Evolutionary conservation across 2,797 vertebrate genomes (phyloP).

Genomic region (Eulemur rubriventer): DNA sequence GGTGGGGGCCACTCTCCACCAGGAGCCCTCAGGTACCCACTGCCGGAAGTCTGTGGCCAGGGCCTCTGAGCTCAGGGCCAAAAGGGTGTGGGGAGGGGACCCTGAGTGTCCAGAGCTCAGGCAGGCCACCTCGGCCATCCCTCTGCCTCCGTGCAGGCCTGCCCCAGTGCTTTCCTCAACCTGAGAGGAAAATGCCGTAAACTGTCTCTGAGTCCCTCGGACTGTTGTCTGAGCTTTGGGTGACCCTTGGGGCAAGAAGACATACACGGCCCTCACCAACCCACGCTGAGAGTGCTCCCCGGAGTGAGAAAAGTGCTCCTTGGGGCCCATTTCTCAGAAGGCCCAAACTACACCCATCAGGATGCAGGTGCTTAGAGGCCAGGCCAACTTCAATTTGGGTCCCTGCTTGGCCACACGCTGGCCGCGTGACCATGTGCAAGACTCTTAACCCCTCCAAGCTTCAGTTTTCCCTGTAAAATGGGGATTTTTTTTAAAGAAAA

Average conservation of each 20-base stretch:
- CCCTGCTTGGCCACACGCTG: rapidly evolving
- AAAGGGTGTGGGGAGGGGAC: not conserved
- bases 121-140: not conserved
- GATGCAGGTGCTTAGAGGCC: not conserved
- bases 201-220: not conserved
- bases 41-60: not conserved
- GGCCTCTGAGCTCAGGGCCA: not conserved
- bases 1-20: too few species aligned
- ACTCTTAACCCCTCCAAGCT: not conserved
- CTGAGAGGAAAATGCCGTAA: not conserved
- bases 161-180: too few species aligned
- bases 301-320: not conserved
- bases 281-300: not conserved
- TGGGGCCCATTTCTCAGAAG: not conserved
- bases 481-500: not conserved
- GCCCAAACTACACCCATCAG: rapidly evolving
- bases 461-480: not conserved
- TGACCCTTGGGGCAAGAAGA: not conserved
- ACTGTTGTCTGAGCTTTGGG: too few species aligned
- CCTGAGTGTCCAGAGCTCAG: not conserved
- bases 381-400: not conserved
- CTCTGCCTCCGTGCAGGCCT: rapidly evolving
- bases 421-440: rapidly evolving
- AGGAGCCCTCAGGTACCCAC: not conserved
- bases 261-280: rapidly evolving